Evolutionary conservation across 2,888 invertebrate species (phyloP), one percentile per base, ranked within the genome.

Genomic region (Mystacides longicornis): DNA sequence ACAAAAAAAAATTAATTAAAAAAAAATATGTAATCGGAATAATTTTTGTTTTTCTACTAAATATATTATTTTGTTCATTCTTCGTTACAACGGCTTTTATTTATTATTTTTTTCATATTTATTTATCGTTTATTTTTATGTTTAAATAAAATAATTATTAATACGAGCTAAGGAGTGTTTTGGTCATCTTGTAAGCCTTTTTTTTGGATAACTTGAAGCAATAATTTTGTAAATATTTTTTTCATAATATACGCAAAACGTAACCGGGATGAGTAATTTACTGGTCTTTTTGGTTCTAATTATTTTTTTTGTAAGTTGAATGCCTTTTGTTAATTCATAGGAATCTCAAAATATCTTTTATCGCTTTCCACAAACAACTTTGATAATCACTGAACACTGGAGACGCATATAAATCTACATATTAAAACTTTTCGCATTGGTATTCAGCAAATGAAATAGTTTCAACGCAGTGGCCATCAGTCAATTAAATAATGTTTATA

Each of bases 41-140:
- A 5, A 45, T 45, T 45, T 5, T 19, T 45, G 18, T 45, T 45
- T 19, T 45, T 45, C 16, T 45, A 20, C 20, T 45, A 7, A 20
- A 45, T 45, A 45, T 3, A 45, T 45, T 45, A 19, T 31, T 31
- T n/a, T n/a, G n/a, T n/a, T 37, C 37, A 37, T 37, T 37, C 37
- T n/a, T 37, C 37, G 16, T 37, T 37, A 37, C 37, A 37, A 37
- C 4, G 3, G 37, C 37, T 37, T 37, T 7, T 3, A 3, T 37
- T 3, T n/a, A 7, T 37, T 37, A 37, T 37, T n/a, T 14, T 37
- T 37, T 37, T 37, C 14, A n/a, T 37, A n/a, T 37, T 37, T 37
- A 37, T 37, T 37, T 37, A 37, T 37, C 4, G 16, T 37, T 37
- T 7, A 37, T 3, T 7, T 37, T 37, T n/a, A 37, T 7, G 14